phyloP scores from a whole-genome alignment of 2,113 vertebrate genomes.

The Malurus melanocephalus region DNA sequence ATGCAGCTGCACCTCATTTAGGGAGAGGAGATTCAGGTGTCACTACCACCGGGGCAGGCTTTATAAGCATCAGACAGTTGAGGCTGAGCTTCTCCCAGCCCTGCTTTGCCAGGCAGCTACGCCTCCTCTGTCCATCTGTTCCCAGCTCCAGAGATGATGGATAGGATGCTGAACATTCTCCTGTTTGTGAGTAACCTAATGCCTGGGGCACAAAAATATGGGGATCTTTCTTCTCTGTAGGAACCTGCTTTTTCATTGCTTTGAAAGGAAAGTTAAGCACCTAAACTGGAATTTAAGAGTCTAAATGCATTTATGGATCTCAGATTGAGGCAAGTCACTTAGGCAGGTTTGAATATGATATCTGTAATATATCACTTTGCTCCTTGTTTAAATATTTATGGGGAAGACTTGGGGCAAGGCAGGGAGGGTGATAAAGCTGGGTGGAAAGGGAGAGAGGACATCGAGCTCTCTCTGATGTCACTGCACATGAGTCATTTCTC shows the following conservation, averaged over 20 bases:
- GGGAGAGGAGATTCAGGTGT: slow-evolving; percentile 28
- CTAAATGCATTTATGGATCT: neutral
- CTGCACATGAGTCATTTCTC: slow-evolving; percentile 29
- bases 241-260: neutral
- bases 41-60: neutral
- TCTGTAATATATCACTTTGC: slow-evolving; percentile 23
- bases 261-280: neutral
- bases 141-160: neutral
- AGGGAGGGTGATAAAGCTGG: neutral
- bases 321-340: neutral
- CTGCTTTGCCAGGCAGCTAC: neutral
- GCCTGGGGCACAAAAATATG: neutral
- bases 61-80: slow-evolving; percentile 3
- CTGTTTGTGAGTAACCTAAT: neutral
- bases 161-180: neutral
- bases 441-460: slow-evolving; percentile 12
- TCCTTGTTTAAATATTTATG: slow-evolving; percentile 59
- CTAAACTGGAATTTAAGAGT: neutral
- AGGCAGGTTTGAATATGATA: slow-evolving; percentile 1
- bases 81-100: neutral
- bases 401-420: neutral
- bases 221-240: neutral
- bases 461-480: neutral
- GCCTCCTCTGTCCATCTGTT: neutral
- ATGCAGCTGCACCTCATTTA: slow-evolving; percentile 40